Evolutionary conservation across 2,888 invertebrate species (phyloP).

Genomic region (Cosmopolites sordidus): DNA sequence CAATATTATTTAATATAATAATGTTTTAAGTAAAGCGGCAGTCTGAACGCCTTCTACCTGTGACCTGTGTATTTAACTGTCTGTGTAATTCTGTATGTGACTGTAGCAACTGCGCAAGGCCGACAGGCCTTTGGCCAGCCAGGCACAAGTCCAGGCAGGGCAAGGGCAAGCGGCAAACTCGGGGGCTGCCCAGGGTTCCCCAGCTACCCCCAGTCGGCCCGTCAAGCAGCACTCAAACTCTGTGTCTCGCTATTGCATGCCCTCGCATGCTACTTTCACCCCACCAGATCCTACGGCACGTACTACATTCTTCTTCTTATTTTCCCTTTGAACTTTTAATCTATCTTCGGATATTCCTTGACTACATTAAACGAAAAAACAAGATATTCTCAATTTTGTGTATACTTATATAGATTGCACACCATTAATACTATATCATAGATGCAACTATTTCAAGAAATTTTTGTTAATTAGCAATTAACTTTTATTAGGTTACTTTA

Average conservation of each 20-base stretch:
- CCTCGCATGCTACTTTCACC: slow-evolving; percentile 58
- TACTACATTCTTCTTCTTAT: slow-evolving; percentile 43
- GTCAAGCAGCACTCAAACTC: slow-evolving; percentile 50
- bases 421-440: too few species aligned
- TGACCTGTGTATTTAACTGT: slow-evolving; percentile 30
- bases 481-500: too few species aligned
- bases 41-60: slow-evolving; percentile 11
- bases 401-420: too few species aligned
- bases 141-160: slow-evolving; percentile 34
- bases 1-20: too few species aligned
- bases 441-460: too few species aligned
- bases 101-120: slow-evolving; percentile 51
- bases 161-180: slow-evolving; percentile 22
- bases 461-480: too few species aligned
- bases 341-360: slow-evolving; percentile 2
- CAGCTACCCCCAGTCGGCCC: slow-evolving; percentile 48
- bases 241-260: slow-evolving; percentile 59
- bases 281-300: slow-evolving; percentile 60
- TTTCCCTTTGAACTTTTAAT: slow-evolving; percentile 25
- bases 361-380: slow-evolving; percentile 5
- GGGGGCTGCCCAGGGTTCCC: slow-evolving; percentile 38
- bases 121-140: slow-evolving; percentile 47
- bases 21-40: too few species aligned
- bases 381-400: slow-evolving; percentile 3
- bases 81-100: slow-evolving; percentile 49